These are phyloP conservation scores for Cantharis rustica DNA, from an alignment of 2,888 invertebrate species.

Conservation along the genomic window DNA sequence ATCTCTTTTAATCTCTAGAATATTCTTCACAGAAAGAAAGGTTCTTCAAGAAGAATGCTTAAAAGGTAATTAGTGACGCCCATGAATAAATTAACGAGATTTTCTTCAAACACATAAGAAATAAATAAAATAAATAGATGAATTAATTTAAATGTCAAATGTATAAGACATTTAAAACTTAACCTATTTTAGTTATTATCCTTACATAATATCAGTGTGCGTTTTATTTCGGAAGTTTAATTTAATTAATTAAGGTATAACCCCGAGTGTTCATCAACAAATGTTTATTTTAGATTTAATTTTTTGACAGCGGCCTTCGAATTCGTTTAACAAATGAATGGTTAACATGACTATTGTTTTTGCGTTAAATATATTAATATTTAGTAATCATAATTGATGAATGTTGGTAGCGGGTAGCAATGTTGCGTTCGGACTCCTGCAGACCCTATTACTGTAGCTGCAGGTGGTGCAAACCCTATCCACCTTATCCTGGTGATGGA, in stretches of 20 bases:
- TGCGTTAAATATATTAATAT: slow-evolving; percentile 48
- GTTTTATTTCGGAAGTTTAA: background rate
- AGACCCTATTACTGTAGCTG: slow-evolving; percentile 53
- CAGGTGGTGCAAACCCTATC: slow-evolving; percentile 45
- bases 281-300: slow-evolving; percentile 32
- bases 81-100: no score
- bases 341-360: slow-evolving; percentile 45
- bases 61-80: no score
- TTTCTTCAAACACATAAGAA: no score
- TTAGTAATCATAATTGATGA: slow-evolving; percentile 54
- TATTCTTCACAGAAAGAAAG: no score
- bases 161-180: no score
- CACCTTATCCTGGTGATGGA: slow-evolving; percentile 12
- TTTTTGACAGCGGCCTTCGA: slow-evolving; percentile 30
- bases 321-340: slow-evolving; percentile 38
- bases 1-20: no score
- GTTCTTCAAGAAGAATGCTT: no score
- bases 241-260: background rate
- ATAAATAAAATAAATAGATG: no score
- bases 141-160: no score
- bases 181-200: no score
- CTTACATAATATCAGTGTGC: background rate
- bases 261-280: background rate
- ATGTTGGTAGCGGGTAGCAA: slow-evolving; percentile 51
- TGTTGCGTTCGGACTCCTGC: slow-evolving; percentile 45